phyloP scores from a whole-genome alignment of 2,797 vertebrate genomes.

The Margarornis squamiger region DNA sequence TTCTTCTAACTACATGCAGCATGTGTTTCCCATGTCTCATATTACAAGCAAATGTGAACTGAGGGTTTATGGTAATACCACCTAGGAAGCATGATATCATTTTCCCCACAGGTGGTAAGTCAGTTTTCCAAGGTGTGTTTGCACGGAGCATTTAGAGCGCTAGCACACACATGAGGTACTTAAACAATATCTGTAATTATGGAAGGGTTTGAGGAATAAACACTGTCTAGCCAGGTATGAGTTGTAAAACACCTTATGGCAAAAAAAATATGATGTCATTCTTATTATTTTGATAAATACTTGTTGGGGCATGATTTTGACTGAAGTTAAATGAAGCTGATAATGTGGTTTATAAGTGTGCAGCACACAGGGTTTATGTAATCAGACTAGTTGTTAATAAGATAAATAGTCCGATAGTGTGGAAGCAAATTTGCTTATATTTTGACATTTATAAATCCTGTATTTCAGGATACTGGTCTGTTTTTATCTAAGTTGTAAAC shows the following conservation, averaged over 20 bases:
- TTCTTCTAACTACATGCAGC: conserved; percentile 27
- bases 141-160: neutral
- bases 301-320: conserved; percentile 40
- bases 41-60: conserved; percentile 49
- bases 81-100: conserved; percentile 66
- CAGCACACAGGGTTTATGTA: neutral
- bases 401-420: neutral
- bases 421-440: neutral
- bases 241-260: conserved; percentile 53
- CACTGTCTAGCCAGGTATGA: conserved; percentile 65
- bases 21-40: conserved; percentile 46
- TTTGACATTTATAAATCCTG: neutral
- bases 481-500: neutral
- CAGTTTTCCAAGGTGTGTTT: conserved; percentile 49
- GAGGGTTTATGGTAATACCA: conserved; percentile 52
- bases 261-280: conserved; percentile 56
- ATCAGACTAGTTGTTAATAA: neutral
- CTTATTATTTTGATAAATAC: conserved; percentile 35
- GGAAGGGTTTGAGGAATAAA: conserved; percentile 53
- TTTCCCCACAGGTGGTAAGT: conserved; percentile 52
- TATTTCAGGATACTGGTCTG: neutral
- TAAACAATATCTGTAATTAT: conserved; percentile 48
- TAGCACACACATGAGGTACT: neutral
- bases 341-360: conserved; percentile 16
- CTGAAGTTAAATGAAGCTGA: conserved; percentile 49